These are phyloP conservation scores for Galaxias olidus DNA, from an alignment of 2,797 vertebrate genomes.

Conservation along the genomic window DNA sequence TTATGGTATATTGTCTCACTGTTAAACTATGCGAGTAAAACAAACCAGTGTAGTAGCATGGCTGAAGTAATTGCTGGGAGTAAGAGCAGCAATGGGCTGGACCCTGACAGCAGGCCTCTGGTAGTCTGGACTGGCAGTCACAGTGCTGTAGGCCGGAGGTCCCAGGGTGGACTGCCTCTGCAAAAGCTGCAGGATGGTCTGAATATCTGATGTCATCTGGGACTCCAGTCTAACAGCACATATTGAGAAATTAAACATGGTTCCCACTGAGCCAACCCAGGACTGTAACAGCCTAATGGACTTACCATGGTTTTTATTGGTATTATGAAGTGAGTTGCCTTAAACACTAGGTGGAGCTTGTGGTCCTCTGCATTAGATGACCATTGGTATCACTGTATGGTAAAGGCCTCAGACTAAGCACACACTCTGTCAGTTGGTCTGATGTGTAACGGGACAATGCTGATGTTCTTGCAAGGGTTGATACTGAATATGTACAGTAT, in stretches of 20 bases:
- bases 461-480: constrained; percentile 42
- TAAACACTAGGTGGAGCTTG: constrained; percentile 63
- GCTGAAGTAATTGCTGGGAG: constrained; percentile 80
- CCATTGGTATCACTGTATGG: constrained; percentile 12
- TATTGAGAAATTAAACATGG: constrained; percentile 23
- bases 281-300: not conserved
- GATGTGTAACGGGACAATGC: constrained; percentile 37
- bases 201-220: constrained; percentile 95
- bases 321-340: not conserved
- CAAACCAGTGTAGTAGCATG: constrained; percentile 69
- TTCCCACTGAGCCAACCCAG: constrained; percentile 23
- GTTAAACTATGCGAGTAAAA: not conserved
- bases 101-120: constrained; percentile 76
- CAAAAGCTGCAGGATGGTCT: constrained; percentile 92
- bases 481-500: constrained; percentile 64
- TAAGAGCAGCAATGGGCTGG: constrained; percentile 78
- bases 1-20: not conserved
- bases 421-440: constrained; percentile 28
- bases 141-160: constrained; percentile 93
- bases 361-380: constrained; percentile 33
- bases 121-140: constrained; percentile 84
- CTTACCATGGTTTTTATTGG: not conserved
- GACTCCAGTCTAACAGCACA: constrained; percentile 86
- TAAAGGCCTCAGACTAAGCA: constrained; percentile 9
- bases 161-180: constrained; percentile 87